Percentiles rank a stretch among this genome's conserved stretches.
Evolutionary conservation across 2,888 invertebrate genomes (phyloP).

Genomic region (Aspidiotus destructor): DNA sequence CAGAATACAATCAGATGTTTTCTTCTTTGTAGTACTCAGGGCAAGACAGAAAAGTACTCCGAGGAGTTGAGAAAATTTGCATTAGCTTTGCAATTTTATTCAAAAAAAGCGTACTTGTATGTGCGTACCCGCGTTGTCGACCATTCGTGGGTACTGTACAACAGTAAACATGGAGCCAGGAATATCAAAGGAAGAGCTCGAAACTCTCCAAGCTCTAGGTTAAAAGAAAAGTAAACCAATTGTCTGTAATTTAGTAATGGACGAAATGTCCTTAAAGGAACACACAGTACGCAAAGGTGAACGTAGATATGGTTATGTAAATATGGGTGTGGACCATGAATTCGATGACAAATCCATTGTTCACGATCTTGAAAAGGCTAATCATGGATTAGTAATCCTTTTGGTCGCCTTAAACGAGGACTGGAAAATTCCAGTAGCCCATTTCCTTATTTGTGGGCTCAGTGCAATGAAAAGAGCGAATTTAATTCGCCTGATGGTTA

Average conservation of each 20-base stretch:
- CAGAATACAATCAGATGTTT: background rate
- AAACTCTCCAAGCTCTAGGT: background rate
- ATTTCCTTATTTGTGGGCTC: background rate
- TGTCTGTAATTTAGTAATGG: constrained; percentile 10
- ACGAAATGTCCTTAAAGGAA: background rate
- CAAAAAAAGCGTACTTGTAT: background rate
- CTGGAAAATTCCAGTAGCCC: constrained; percentile 7
- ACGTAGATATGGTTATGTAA: background rate
- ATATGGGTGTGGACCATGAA: background rate
- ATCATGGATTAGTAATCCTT: constrained; percentile 1
- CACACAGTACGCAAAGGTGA: background rate
- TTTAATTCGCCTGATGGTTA: background rate
- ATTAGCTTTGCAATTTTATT: background rate
- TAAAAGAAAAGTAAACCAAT: background rate
- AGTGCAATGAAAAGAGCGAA: background rate
- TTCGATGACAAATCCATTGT: background rate
- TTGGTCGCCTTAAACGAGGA: background rate
- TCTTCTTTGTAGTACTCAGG: background rate
- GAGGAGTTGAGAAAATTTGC: background rate
- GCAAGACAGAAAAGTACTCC: background rate
- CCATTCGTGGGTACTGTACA: background rate
- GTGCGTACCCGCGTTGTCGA: background rate
- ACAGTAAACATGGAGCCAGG: background rate
- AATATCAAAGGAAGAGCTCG: constrained; percentile 3
- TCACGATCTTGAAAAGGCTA: background rate